Base-by-base conservation (phyloP, 2,113 vertebrate genomes). In the Megaptera novaeangliae region DNA sequence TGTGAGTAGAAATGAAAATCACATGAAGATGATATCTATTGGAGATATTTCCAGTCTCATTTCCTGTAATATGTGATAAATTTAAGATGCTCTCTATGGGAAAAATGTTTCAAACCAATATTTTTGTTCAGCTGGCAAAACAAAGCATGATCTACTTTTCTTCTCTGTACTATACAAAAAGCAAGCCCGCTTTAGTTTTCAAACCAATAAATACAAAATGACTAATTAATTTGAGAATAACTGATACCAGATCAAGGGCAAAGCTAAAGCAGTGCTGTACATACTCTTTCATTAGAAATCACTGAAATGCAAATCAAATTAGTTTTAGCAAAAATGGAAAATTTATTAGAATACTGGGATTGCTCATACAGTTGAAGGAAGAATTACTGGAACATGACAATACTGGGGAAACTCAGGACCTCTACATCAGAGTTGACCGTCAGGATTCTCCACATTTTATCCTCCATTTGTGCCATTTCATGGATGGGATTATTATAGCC, bases 101-200 rank as follows among this genome's bases (percentile, higher is more conserved):
- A 80, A 92, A 90, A 94, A 34, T 13, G 74, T 64, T 96, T 77
- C 82, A 96, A 81, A 57, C 41, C 72, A 59, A 61, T 92, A 69
- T 88, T 25, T 89, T 82, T 36, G 23, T 80, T 81, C 92, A 23
- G 20, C 21, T 82, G 72, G 41, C n/a, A 81, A 95, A 96, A 77
- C 57, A 92, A 77, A 91, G 34, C 5, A 10, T 20, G 34, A 5
- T 61, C 20, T 82, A 49, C 39, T 89, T 95, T 69, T 12, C 52
- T 89, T 69, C 29, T 31, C 23, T 36, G 46, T 64, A 49, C 36
- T 89, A 69, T 63, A 34, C 63, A 52, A 49, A 93, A 68, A 83
- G 15, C 15, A 82, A 1, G n/a, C 52, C 64, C 9, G 21, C 68
- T 95, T 39, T 81, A 88, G 25, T 77, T 95, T 49, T 89, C 59